Evolutionary conservation across 2,113 vertebrate species (phyloP), one percentile per base, ranked within the genome.

Genomic region (Macquaria ambigua): DNA sequence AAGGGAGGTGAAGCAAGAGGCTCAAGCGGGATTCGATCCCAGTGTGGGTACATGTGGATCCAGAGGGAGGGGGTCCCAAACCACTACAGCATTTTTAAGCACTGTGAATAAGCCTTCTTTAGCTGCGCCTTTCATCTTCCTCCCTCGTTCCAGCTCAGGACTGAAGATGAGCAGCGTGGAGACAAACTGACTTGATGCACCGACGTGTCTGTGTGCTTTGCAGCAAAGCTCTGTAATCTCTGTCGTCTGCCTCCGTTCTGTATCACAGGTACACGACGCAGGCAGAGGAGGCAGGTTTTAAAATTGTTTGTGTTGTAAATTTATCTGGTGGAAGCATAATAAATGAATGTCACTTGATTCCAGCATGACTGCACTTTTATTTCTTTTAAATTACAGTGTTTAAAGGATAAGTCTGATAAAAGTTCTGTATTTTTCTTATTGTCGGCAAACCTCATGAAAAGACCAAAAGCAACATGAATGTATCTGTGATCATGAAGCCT

Each of bases 131-230:
- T 55, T 64, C 39, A 3, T 69, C 73, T 39, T 55, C 70, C 72
- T 74, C 66, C 31, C 69, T 72, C 16, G 48, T 12, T 61, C 31
- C 55, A 28, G 76, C 83, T 82, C 74, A 75, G 82, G 85, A 85
- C 87, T 52, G 83, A 80, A 68, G 73, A 81, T 39, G 86, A 87
- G 86, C 68, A 34, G 52, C n/a, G 39, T n/a, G 11, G 78, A 79
- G 69, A 61, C 63, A 39, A 74, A 82, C 23, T 67, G 67, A 83
- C 61, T 77, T 31, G 79, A 86, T 25, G 53, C 86, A 86, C 77
- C 88, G 92, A 93, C 69, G 74, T 90, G 85, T 89, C 72, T 64
- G 62, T 90, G 90, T 92, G 91, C 86, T 92, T 94, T 93, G 90
- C 89, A 93, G 87, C 90, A 93, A 93, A 94, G 92, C 91, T 93